phyloP scores from a whole-genome alignment of 2,888 invertebrate species.

The Tinea semifulvella region DNA sequence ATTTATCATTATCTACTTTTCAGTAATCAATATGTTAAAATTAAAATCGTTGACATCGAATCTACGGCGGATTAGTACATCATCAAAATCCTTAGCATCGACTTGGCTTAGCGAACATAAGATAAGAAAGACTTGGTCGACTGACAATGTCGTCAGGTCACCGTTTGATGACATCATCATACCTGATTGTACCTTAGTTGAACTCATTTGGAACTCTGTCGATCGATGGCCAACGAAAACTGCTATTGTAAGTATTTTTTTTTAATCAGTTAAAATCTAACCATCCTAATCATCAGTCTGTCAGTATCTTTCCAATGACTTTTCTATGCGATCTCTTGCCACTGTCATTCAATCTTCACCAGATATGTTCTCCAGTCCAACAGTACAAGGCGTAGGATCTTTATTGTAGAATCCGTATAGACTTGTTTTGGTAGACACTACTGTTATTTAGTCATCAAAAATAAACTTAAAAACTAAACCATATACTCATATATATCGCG shows the following conservation, averaged over 20 bases:
- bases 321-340: no score
- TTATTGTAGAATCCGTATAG: no score
- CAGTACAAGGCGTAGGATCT: no score
- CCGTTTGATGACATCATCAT: conserved; percentile 50
- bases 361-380: no score
- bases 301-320: no score
- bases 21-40: conserved; percentile 5
- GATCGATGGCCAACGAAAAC: conserved; percentile 68
- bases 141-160: conserved; percentile 36
- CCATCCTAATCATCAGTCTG: no score
- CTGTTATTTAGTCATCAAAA: no score
- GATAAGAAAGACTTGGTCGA: conserved; percentile 25
- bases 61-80: not conserved
- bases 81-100: conserved; percentile 2
- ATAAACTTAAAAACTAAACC: no score
- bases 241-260: conserved; percentile 56
- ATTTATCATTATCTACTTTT: not conserved
- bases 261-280: no score
- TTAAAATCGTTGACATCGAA: not conserved
- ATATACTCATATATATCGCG: no score
- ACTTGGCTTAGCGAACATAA: conserved; percentile 3
- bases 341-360: no score
- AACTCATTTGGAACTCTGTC: conserved; percentile 65
- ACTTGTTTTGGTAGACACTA: no score
- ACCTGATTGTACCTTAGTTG: conserved; percentile 58